Conservation (phyloP, 1,140 invertebrate species). For the Aphelinus atriplicis region DNA sequence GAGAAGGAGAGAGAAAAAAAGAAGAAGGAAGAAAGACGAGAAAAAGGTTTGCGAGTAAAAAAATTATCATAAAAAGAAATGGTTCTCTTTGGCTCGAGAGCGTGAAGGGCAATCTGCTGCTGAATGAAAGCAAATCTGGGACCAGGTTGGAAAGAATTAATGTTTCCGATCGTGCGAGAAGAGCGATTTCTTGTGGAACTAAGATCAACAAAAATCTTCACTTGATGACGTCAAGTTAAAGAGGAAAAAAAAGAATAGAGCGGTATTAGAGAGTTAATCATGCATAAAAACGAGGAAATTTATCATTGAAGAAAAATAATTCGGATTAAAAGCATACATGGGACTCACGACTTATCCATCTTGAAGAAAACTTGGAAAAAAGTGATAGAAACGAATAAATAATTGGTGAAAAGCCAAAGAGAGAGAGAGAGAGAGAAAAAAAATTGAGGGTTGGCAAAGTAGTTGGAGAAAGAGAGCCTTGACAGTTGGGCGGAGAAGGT, state of each 20-base stretch:
- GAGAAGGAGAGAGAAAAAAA: neutral
- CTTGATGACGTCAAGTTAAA: conserved; percentile 13
- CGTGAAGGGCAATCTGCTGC: conserved; percentile 23
- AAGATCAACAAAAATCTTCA: conserved; percentile 47
- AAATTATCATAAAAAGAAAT: conserved; percentile 28
- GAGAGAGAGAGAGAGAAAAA: neutral
- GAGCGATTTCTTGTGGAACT: conserved; percentile 38
- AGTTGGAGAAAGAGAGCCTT: neutral
- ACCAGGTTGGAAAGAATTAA: conserved; percentile 28
- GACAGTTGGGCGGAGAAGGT: conserved; percentile 19
- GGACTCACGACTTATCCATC: neutral
- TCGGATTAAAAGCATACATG: no score
- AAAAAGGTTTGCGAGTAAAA: conserved; percentile 26
- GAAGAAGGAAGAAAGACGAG: conserved; percentile 24
- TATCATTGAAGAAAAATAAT: no score
- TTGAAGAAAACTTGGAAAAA: neutral
- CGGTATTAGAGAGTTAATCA: no score
- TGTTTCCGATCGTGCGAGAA: conserved; percentile 21
- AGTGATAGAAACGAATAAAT: neutral
- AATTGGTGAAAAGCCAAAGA: neutral
- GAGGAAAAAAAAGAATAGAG: neutral
- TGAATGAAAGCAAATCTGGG: conserved; percentile 45
- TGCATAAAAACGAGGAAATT: no score
- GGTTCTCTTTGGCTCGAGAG: conserved; percentile 2
- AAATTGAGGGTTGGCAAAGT: neutral